Evolutionary conservation across 2,113 vertebrate species (phyloP), one percentile per base, ranked within the genome.

Genomic region (Brachionichthys hirsutus): DNA sequence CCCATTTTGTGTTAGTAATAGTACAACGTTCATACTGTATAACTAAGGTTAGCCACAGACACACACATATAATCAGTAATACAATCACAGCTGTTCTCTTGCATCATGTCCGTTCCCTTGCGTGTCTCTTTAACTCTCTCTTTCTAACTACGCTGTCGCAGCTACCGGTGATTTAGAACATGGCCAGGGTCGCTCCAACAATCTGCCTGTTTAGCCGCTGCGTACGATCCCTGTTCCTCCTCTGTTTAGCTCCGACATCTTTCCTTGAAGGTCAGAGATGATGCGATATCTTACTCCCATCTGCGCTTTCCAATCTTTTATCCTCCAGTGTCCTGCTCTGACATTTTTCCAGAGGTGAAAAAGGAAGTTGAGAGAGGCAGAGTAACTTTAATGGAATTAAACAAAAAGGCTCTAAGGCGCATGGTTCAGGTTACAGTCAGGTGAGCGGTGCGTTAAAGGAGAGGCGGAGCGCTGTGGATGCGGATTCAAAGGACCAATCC

Each of bases 141-240:
- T 60, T 63, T 51, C 35, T 49, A 43, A 18, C 47, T 11, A 1
- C 63, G 22, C 48, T 78, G 55, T 70, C 58, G 67, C 46, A 73
- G 68, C 70, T 63, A 62, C 46, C 22, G 11, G 50, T 78, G 59
- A 83, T 80, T 73, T 81, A 73, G 36, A 71, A 12, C 47, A 70
- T 57, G 46, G 45, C 58, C 47, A 57, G 38, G 36, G 70, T 35
- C 45, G 20, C 43, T 62, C 49, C 35, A 40, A 24, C 30, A 62
- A 52, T 68, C 57, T 55, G 57, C 61, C 45, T 54, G 8, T 77
- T 58, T 62, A 55, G 24, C 47, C 14, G 12, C 38, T 41, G 42
- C 18, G 19, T 13, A 9, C 45, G 15, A 38, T 41, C 57, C 17
- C 36, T 52, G 3, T 38, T 65, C 46, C 19, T 14, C 42, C 19